phyloP scores from a whole-genome alignment of 2,113 vertebrate species.

The Dipodomys spectabilis region DNA sequence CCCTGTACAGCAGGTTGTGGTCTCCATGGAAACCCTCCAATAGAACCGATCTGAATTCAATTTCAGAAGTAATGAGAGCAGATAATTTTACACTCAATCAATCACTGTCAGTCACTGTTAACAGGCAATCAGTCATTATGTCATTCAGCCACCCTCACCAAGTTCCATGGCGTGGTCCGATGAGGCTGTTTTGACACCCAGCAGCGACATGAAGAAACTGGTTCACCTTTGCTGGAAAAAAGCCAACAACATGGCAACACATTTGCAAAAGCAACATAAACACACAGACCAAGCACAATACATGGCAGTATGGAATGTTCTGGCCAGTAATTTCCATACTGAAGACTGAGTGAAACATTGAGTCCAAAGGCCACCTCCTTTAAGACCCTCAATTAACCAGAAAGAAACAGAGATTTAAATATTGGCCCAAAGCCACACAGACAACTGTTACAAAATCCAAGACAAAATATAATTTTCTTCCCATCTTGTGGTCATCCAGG shows the following conservation, averaged over 20 bases:
- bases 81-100: constrained; percentile 87
- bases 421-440: background rate
- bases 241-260: constrained; percentile 22
- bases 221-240: constrained; percentile 29
- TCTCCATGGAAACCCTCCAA: constrained; percentile 87
- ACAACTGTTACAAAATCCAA: background rate
- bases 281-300: background rate
- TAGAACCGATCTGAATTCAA: constrained; percentile 86
- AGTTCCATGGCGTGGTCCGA: constrained; percentile 50
- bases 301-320: background rate
- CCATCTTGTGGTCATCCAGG: no score
- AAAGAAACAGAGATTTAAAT: background rate
- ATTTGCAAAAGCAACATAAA: background rate
- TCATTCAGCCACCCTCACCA: constrained; percentile 83
- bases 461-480: background rate
- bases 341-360: background rate
- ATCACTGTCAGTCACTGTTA: constrained; percentile 88
- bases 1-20: constrained; percentile 71
- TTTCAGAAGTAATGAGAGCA: constrained; percentile 87
- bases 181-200: constrained; percentile 64
- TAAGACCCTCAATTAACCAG: background rate
- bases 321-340: background rate
- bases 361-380: background rate
- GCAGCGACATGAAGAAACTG: constrained; percentile 63
- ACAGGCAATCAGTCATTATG: constrained; percentile 88